A percentile compares a stretch with the other conserved stretches of the same genome.
Evolutionary conservation across 2,113 vertebrate species (phyloP).

Genomic region (Catharus fuscescens): DNA sequence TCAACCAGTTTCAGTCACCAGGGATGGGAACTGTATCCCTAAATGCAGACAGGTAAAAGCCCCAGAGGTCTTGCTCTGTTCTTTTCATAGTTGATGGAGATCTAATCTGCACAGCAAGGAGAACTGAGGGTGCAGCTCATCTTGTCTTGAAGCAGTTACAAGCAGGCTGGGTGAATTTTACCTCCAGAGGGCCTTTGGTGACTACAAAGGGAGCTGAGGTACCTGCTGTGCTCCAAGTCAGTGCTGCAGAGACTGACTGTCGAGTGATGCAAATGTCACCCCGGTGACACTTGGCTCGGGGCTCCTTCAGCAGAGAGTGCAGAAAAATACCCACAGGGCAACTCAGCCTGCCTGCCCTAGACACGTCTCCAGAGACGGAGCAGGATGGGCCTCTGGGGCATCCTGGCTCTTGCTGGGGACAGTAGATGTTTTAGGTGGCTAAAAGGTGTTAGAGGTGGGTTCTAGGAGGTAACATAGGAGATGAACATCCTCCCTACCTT

Average conservation of each 20-base stretch:
- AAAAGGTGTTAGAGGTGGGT: background rate
- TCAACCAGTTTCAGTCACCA: background rate
- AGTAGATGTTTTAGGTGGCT: background rate
- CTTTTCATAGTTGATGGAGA: background rate
- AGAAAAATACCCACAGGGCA: background rate
- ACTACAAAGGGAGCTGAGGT: background rate
- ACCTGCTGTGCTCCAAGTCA: background rate
- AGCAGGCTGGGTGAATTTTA: background rate
- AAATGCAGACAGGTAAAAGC: background rate
- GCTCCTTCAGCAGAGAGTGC: background rate
- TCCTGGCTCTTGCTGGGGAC: background rate
- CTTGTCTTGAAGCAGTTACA: background rate
- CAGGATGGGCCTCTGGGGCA: background rate
- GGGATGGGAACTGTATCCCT: background rate
- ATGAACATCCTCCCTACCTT: background rate
- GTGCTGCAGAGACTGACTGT: background rate
- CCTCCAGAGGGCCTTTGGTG: conserved; percentile 29
- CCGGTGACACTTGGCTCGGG: background rate
- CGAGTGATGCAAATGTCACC: background rate
- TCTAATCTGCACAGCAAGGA: background rate
- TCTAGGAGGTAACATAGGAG: background rate
- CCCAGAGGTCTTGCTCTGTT: background rate
- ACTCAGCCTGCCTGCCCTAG: background rate
- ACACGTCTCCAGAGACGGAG: background rate
- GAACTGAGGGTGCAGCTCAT: background rate